phyloP scores from a whole-genome alignment of 2,797 vertebrate genomes.

The Huso huso region DNA sequence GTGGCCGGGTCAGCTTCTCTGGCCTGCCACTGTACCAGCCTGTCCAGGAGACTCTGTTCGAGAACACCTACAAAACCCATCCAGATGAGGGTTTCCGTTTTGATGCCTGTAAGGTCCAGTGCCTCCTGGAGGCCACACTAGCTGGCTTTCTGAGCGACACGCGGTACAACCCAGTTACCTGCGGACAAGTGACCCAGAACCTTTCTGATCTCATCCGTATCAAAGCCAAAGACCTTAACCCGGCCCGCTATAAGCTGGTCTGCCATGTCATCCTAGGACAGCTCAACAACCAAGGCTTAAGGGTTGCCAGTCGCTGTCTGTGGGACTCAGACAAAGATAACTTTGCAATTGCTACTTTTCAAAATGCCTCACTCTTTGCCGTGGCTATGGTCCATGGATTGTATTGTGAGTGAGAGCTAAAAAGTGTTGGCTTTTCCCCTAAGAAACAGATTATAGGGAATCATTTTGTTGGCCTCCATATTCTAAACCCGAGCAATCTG shows the following conservation, averaged over 20 bases:
- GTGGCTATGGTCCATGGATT: slow-evolving; percentile 52
- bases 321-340: slow-evolving; percentile 45
- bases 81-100: slow-evolving; percentile 45
- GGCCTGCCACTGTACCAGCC: slow-evolving; percentile 47
- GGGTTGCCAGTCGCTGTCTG: slow-evolving; percentile 47
- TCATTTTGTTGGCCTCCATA: too few relatives aligned
- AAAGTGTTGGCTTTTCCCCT: too few relatives aligned
- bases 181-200: slow-evolving; percentile 30
- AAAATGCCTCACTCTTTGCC: slow-evolving; percentile 52
- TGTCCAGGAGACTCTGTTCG: slow-evolving; percentile 23
- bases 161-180: slow-evolving; percentile 34
- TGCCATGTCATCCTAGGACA: slow-evolving; percentile 56
- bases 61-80: slow-evolving; percentile 46
- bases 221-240: slow-evolving; percentile 43
- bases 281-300: slow-evolving; percentile 41
- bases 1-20: slow-evolving; percentile 49
- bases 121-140: slow-evolving; percentile 38
- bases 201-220: slow-evolving; percentile 46
- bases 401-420: slow-evolving; percentile 45
- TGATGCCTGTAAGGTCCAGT: slow-evolving; percentile 20
- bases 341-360: slow-evolving; percentile 46
- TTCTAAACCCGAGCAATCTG: too few relatives aligned
- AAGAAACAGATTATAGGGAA: too few relatives aligned
- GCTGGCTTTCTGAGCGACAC: slow-evolving; percentile 15
- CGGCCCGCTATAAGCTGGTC: slow-evolving; percentile 61